Evolutionary conservation across 2,797 vertebrate genomes (phyloP).

Genomic region (Falco biarmicus): DNA sequence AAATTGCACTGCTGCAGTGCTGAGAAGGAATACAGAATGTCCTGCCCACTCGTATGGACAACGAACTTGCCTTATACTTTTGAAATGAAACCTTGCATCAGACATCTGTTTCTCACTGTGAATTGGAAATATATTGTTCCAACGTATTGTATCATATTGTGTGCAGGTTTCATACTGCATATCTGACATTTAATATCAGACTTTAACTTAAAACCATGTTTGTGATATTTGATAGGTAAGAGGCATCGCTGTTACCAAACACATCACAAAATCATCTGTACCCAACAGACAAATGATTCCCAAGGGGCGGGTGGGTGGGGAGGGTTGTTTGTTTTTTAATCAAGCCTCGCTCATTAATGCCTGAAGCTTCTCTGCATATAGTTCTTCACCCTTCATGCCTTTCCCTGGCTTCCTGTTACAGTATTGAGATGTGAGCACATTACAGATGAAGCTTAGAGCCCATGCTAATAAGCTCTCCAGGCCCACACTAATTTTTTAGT

Average conservation of each 20-base stretch:
- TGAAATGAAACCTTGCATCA: neutral
- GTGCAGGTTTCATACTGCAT: neutral
- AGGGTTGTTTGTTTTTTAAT: constrained; percentile 1
- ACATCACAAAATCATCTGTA: neutral
- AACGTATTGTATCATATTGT: neutral
- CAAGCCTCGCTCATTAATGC: neutral
- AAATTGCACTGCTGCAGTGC: neutral
- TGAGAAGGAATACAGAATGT: neutral
- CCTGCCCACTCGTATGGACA: neutral
- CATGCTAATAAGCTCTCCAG: neutral
- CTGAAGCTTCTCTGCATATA: neutral
- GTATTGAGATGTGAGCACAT: neutral
- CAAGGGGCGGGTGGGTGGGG: neutral
- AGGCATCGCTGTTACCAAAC: neutral
- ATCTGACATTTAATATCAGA: neutral
- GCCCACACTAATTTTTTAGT: neutral
- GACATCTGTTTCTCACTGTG: neutral
- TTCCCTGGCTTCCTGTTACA: neutral
- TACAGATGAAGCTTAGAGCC: constrained; percentile 2
- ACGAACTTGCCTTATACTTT: neutral
- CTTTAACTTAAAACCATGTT: neutral
- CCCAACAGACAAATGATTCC: neutral
- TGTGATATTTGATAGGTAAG: neutral
- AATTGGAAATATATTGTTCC: neutral
- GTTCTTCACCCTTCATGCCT: neutral